These are phyloP conservation scores for Caenorhabditis sp. DNA, from an alignment of 2,888 invertebrate species.

Conservation along the genomic window DNA sequence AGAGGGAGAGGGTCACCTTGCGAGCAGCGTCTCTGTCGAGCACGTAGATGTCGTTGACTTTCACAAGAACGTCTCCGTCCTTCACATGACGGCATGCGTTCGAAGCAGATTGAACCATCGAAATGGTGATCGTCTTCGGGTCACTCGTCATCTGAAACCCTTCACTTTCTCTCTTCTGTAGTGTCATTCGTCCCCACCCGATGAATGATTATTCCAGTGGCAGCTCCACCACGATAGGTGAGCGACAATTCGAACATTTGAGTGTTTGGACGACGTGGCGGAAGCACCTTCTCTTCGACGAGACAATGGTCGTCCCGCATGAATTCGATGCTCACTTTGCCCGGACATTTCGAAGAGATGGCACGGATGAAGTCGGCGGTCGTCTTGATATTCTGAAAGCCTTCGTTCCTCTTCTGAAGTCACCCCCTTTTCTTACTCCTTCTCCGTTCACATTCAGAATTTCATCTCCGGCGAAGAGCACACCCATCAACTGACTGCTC, in stretches of 20 bases:
- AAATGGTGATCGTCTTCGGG: conserved; percentile 59
- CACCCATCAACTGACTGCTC: conserved; percentile 53
- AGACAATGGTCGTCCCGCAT: conserved; percentile 68
- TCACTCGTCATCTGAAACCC: conserved; percentile 51
- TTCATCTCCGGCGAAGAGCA: conserved; percentile 53
- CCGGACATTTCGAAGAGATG: conserved; percentile 48
- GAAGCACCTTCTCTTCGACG: conserved; percentile 56
- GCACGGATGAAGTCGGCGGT: conserved; percentile 57
- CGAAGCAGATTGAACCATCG: conserved; percentile 66
- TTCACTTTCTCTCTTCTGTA: conserved; percentile 24
- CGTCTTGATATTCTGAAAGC: conserved; percentile 55
- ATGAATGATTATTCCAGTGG: conserved; percentile 69
- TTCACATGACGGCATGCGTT: conserved; percentile 60
- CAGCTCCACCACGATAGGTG: conserved; percentile 67
- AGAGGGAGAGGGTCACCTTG: too few relatives aligned
- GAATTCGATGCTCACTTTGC: conserved; percentile 61
- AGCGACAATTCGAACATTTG: conserved; percentile 64
- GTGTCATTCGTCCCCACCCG: not conserved
- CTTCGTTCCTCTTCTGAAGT: not conserved
- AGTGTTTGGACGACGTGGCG: conserved; percentile 58
- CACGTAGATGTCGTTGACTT: conserved; percentile 64
- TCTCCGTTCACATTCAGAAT: conserved; percentile 52
- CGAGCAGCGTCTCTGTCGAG: conserved; percentile 62
- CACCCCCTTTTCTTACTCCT: not conserved
- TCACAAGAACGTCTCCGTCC: conserved; percentile 66